A percentile compares a stretch with the other conserved stretches of the same genome.
Conservation (phyloP, 2,113 vertebrate genomes). For the Emydura subglobosa region DNA sequence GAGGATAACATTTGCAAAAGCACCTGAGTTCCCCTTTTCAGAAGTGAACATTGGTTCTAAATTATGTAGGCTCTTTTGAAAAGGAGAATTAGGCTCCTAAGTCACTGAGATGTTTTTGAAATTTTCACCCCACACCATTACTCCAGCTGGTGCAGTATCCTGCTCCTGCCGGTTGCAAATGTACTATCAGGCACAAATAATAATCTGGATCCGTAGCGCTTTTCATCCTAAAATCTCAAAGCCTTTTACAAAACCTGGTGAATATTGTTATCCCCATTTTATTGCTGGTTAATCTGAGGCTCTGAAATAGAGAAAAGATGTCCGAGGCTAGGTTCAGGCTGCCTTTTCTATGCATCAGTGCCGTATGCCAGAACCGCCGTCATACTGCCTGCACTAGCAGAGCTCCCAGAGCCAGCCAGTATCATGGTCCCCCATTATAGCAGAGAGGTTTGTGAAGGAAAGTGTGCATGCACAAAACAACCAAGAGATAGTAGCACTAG, state of each 20-base stretch:
- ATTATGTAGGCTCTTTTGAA: constrained; percentile 44
- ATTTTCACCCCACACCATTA: constrained; percentile 36
- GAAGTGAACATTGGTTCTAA: constrained; percentile 4
- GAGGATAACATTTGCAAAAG: constrained; percentile 10
- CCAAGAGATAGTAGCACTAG: not conserved
- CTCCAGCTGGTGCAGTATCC: constrained; percentile 33
- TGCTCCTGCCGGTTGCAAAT: constrained; percentile 34
- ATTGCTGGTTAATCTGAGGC: not conserved
- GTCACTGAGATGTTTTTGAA: constrained; percentile 17
- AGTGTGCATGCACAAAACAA: not conserved
- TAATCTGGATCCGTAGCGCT: not conserved
- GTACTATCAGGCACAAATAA: constrained; percentile 23
- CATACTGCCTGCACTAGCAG: not conserved
- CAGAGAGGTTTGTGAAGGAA: not conserved
- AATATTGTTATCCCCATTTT: not conserved
- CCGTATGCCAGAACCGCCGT: not conserved
- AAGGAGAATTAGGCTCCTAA: constrained; percentile 51
- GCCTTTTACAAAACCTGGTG: not conserved
- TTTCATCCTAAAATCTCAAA: constrained; percentile 25
- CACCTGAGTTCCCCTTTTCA: not conserved
- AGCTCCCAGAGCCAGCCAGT: not conserved
- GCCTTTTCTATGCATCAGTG: not conserved
- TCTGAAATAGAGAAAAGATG: not conserved
- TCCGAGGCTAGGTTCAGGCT: not conserved
- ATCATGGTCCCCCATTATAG: not conserved